Evolutionary conservation across 1,140 invertebrate genomes (phyloP).

Genomic region (Conopomorpha cramerella): DNA sequence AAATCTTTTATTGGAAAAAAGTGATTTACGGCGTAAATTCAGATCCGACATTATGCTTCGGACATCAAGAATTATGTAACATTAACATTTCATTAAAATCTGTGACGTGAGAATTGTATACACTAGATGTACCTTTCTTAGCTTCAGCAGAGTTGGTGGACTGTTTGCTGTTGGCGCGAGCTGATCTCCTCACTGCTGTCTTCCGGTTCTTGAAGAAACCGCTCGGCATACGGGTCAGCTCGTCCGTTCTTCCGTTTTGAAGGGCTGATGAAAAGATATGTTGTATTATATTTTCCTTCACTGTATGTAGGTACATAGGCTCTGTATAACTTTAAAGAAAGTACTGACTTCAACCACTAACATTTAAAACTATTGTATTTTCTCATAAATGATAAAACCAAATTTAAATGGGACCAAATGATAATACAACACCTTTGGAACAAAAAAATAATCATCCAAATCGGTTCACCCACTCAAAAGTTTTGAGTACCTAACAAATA

Average conservation of each 20-base stretch:
- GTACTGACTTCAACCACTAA: too few species aligned
- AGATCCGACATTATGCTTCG: neutral
- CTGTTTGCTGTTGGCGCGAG: constrained; percentile 68
- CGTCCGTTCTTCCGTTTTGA: constrained; percentile 64
- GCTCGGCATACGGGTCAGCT: constrained; percentile 45
- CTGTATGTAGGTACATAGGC: neutral
- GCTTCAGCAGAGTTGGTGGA: constrained; percentile 47
- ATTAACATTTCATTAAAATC: too few species aligned
- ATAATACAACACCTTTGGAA: too few species aligned
- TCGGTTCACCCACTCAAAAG: too few species aligned
- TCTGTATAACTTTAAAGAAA: too few species aligned
- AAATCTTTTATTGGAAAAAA: too few species aligned
- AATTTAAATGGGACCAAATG: too few species aligned
- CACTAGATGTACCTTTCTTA: constrained; percentile 29
- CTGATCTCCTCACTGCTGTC: constrained; percentile 74
- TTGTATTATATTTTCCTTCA: neutral
- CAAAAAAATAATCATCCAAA: too few species aligned
- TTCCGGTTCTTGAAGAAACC: constrained; percentile 75
- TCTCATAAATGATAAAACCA: too few species aligned
- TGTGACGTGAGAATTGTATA: neutral
- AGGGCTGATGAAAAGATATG: constrained; percentile 21
- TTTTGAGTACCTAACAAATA: too few species aligned
- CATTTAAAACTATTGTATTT: too few species aligned
- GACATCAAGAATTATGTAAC: neutral
- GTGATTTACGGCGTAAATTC: neutral